These are phyloP conservation scores for Nemotelus nigrinus DNA, from an alignment of 2,888 invertebrate genomes.

Conservation along the genomic window DNA sequence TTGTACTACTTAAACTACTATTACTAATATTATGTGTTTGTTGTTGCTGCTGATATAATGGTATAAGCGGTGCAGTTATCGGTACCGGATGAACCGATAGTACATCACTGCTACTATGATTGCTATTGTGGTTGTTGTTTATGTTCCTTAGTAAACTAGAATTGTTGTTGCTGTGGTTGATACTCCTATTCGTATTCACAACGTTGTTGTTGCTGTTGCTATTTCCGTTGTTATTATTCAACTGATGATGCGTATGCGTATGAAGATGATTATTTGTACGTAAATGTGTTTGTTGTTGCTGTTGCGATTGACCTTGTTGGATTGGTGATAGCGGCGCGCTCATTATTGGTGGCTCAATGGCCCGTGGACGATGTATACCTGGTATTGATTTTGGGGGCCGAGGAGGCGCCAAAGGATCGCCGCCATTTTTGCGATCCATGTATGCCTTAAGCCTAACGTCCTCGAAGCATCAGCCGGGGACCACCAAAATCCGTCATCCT, in stretches of 20 bases:
- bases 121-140: constrained; percentile 53
- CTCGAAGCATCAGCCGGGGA: constrained; percentile 69
- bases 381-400: constrained; percentile 79
- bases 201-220: constrained; percentile 43
- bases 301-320: constrained; percentile 49
- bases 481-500: constrained; percentile 72
- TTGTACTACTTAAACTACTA: constrained; percentile 52
- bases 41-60: constrained; percentile 49
- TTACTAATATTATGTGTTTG: constrained; percentile 51
- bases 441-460: constrained; percentile 65
- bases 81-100: constrained; percentile 48
- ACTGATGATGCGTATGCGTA: constrained; percentile 43
- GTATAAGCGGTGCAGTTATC: constrained; percentile 59
- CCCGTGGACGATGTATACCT: constrained; percentile 72
- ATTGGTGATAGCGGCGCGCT: constrained; percentile 60
- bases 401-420: constrained; percentile 78
- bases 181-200: constrained; percentile 45
- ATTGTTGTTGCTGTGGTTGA: constrained; percentile 48
- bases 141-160: constrained; percentile 44
- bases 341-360: constrained; percentile 70
- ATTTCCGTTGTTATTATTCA: constrained; percentile 51
- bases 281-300: constrained; percentile 51
- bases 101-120: constrained; percentile 49
- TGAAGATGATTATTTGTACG: constrained; percentile 56
- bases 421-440: constrained; percentile 82